phyloP scores from a whole-genome alignment of 2,888 invertebrate species.

The Diplazon laetatorius region DNA sequence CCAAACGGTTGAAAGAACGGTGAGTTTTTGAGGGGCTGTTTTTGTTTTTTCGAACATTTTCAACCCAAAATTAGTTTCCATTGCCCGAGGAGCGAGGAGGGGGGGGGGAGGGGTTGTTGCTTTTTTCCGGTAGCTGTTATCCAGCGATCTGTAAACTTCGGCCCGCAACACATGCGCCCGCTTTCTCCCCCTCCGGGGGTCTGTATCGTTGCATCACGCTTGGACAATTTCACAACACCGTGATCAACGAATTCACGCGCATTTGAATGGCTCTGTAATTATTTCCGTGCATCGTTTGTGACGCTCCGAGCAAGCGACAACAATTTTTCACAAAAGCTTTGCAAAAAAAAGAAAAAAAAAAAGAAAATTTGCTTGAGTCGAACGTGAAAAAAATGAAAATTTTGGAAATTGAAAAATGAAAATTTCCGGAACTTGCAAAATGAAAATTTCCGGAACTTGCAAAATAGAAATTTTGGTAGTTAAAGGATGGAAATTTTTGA shows the following conservation, averaged over 20 bases:
- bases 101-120: slow-evolving; percentile 53
- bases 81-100: too few species aligned
- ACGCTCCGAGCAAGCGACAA: not conserved
- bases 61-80: slow-evolving; percentile 69
- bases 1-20: slow-evolving; percentile 21
- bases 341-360: too few species aligned
- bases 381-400: too few species aligned
- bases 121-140: not conserved
- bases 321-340: too few species aligned
- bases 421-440: too few species aligned
- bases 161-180: not conserved
- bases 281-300: not conserved
- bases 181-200: not conserved
- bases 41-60: slow-evolving; percentile 66
- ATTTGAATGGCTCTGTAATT: not conserved
- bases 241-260: not conserved
- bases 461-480: too few species aligned
- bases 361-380: too few species aligned
- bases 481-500: too few species aligned
- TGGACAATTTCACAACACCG: not conserved
- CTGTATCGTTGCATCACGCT: not conserved
- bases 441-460: too few species aligned
- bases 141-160: slow-evolving; percentile 16
- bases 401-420: too few species aligned
- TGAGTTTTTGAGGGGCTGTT: not conserved